Percentiles rank a stretch among this genome's conserved stretches.
These are phyloP conservation scores for Bicyclus anynana DNA, from an alignment of 1,140 invertebrate species.

Conservation along the genomic window DNA sequence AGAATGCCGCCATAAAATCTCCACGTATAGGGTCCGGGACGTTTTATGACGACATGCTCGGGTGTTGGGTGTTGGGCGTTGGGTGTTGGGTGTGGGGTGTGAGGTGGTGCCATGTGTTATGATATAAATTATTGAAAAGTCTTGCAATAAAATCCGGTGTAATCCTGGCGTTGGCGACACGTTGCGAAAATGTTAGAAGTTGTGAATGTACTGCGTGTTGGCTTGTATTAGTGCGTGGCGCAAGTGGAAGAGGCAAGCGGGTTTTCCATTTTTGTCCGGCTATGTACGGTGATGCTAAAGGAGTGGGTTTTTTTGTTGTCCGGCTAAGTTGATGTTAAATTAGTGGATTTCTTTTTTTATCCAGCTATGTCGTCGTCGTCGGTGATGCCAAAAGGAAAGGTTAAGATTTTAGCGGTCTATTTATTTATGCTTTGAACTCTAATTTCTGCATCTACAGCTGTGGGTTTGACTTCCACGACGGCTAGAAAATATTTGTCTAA, in stretches of 20 bases:
- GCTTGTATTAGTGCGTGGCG: slow-evolving; percentile 24
- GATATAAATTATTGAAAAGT: slow-evolving; percentile 69
- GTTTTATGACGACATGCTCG: slow-evolving; percentile 25
- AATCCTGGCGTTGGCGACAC: slow-evolving; percentile 48
- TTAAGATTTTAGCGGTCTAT: no score
- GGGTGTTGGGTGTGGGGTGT: slow-evolving; percentile 12
- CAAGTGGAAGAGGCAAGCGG: slow-evolving; percentile 7
- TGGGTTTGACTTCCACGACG: no score
- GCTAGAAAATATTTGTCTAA: no score
- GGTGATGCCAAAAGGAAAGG: no score
- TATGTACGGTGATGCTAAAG: no score
- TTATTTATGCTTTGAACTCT: no score
- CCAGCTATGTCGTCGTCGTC: no score
- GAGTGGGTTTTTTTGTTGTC: no score
- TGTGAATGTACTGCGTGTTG: slow-evolving; percentile 58
- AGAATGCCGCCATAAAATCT: slow-evolving; percentile 17
- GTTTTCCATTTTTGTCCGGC: not conserved
- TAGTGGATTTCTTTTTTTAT: no score
- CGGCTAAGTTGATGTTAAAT: no score
- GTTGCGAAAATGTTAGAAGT: slow-evolving; percentile 59
- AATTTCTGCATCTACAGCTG: no score
- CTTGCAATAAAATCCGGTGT: slow-evolving; percentile 55
- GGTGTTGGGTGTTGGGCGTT: slow-evolving; percentile 12
- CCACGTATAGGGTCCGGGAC: slow-evolving; percentile 9
- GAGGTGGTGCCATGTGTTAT: slow-evolving; percentile 44